A percentile compares a stretch with the other conserved stretches of the same genome.
Evolutionary conservation across 2,797 vertebrate genomes (phyloP).

Genomic region (Podarcis lilfordi): DNA sequence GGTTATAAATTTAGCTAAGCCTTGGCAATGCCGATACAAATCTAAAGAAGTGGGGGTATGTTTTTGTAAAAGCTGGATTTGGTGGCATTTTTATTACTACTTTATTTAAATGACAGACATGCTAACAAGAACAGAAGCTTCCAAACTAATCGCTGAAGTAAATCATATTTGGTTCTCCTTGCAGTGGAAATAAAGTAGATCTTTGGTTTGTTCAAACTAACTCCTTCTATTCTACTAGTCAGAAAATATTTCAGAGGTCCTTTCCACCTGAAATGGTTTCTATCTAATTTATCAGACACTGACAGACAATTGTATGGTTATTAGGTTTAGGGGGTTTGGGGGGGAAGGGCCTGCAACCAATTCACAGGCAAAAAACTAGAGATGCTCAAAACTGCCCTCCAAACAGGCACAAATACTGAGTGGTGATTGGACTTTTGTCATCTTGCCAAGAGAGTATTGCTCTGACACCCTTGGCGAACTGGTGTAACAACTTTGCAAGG

Average conservation of each 20-base stretch:
- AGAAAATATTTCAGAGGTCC: background rate
- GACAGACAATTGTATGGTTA: background rate
- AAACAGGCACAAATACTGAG: too few species aligned
- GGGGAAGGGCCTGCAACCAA: too few species aligned
- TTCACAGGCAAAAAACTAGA: too few species aligned
- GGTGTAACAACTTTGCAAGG: too few species aligned
- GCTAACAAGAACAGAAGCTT: background rate
- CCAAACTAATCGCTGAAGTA: slow-evolving; percentile 17
- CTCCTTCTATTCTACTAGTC: background rate
- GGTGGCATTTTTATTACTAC: background rate
- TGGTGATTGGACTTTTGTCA: too few species aligned
- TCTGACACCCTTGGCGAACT: too few species aligned
- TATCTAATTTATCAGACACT: slow-evolving; percentile 8
- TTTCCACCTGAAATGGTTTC: slow-evolving; percentile 32
- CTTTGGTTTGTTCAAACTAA: slow-evolving; percentile 18
- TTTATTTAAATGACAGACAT: background rate
- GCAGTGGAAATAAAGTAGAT: slow-evolving; percentile 37
- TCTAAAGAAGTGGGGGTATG: background rate
- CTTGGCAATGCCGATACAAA: background rate
- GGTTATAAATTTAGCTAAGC: background rate
- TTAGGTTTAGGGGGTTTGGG: too few species aligned
- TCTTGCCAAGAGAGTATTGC: too few species aligned
- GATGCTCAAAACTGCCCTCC: too few species aligned
- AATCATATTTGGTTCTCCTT: slow-evolving; percentile 10
- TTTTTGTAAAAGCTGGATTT: background rate